Conservation (phyloP, 2,113 vertebrate genomes). For the Ptyas mucosa region DNA sequence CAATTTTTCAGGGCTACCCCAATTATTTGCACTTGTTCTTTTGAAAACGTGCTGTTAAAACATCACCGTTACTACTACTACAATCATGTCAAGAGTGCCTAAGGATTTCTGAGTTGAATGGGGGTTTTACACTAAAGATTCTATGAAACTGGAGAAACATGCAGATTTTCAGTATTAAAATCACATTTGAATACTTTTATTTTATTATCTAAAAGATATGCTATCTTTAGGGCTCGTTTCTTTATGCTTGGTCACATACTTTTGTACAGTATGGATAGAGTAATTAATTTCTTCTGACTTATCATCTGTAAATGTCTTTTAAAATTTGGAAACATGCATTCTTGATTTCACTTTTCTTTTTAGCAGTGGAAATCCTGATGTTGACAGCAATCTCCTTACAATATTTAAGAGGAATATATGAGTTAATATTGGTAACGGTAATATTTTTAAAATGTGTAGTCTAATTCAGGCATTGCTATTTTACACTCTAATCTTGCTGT, state of each 20-base stretch:
- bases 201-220: neutral
- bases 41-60: neutral
- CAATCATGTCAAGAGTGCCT: neutral
- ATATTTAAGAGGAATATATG: slow-evolving; percentile 10
- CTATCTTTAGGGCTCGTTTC: neutral
- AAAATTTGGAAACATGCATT: rapidly evolving
- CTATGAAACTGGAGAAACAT: neutral
- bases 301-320: neutral
- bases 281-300: neutral
- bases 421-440: slow-evolving; percentile 44
- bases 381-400: neutral
- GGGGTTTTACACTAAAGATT: neutral
- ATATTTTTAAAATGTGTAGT: slow-evolving; percentile 41
- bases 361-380: neutral
- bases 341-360: neutral
- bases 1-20: neutral
- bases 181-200: neutral
- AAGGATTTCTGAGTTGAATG: neutral
- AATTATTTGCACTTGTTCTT: neutral
- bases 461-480: slow-evolving; percentile 41
- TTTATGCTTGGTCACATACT: neutral
- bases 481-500: slow-evolving; percentile 31
- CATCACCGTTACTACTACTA: neutral
- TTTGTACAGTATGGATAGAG: neutral
- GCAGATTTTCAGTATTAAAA: neutral